Base-by-base conservation (phyloP, 2,797 vertebrate species). In the Alcedo quadribrachys region DNA sequence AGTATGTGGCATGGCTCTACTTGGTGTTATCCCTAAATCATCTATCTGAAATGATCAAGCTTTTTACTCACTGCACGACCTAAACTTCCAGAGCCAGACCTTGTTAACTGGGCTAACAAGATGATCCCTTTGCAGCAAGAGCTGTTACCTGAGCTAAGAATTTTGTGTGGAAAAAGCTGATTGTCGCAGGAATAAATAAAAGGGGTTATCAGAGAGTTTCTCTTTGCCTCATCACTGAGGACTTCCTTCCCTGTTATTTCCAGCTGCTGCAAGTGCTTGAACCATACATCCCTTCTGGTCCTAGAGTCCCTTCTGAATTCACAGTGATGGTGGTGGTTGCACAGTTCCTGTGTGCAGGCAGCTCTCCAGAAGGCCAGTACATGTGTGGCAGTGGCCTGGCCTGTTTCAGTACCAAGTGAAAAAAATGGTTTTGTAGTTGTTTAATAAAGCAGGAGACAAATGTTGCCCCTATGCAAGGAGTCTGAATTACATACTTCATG, bases 391-490 rank as follows among this genome's bases (percentile, higher is more conserved):
- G 65, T 61, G 30, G 91, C 55, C 79, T 90, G 83, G 78, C 93
- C 85, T 97, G 94, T 96, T 94, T 97, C 97, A 97, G 96, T 97
- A 98, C 98, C 96, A 97, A 98, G 97, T 96, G 98, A 97, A 97
- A 98, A 98, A 98, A 98, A 98, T 95, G 96, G 96, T 96, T 98
- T 98, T 98, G 97, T 98, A 97, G 98, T 97, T 98, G 97, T 98
- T 99, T 98, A 98, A 98, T 98, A 98, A 98, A 98, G 97, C 97
- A 95, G 94, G 97, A 98, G 98, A 98, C 97, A 98, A 98, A 99
- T 98, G 98, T 97, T 97, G 97, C 96, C 97, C 97, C 98, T 91
- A 94, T 98, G 96, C 97, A 98, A 98, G 97, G 97, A 97, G 97
- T 97, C 98, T 98, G 98, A 98, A 98, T 99, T 98, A 98, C 98